These are phyloP conservation scores for Tipula helvola DNA, from an alignment of 2,888 invertebrate species.

Conservation along the genomic window DNA sequence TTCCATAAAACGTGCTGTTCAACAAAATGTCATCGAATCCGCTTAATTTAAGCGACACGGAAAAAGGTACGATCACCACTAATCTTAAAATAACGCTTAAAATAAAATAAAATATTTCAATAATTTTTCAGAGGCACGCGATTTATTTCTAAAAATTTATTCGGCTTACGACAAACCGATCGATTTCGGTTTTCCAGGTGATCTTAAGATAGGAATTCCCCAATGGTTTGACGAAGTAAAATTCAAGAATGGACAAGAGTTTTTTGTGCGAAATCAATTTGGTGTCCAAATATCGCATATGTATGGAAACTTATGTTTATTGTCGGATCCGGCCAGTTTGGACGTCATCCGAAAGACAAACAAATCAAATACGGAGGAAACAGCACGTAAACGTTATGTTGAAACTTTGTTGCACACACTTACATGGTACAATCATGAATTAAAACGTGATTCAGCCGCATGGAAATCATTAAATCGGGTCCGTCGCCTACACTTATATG, in stretches of 20 bases:
- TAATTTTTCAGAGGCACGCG: neutral
- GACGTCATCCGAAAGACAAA: neutral
- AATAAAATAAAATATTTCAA: neutral
- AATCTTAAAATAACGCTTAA: neutral
- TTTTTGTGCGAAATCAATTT: neutral
- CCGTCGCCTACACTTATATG: slow-evolving; percentile 40
- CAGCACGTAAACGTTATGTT: slow-evolving; percentile 6
- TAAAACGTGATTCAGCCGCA: slow-evolving; percentile 28
- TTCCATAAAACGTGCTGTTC: too few species aligned
- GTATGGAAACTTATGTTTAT: neutral
- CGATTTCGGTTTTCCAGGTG: neutral
- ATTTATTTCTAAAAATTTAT: neutral
- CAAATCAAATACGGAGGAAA: neutral
- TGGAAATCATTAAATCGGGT: slow-evolving; percentile 51
- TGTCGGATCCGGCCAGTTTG: neutral
- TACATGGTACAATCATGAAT: neutral
- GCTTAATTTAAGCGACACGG: neutral
- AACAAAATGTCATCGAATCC: neutral
- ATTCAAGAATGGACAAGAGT: neutral
- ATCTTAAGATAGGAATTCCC: neutral
- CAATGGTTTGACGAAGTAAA: slow-evolving; percentile 8
- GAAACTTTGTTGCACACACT: neutral
- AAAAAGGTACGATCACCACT: neutral
- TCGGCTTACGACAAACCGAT: slow-evolving; percentile 5
- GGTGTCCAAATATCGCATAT: neutral